Evolutionary conservation across 2,888 invertebrate species (phyloP).

Genomic region (Diplazon laetatorius): DNA sequence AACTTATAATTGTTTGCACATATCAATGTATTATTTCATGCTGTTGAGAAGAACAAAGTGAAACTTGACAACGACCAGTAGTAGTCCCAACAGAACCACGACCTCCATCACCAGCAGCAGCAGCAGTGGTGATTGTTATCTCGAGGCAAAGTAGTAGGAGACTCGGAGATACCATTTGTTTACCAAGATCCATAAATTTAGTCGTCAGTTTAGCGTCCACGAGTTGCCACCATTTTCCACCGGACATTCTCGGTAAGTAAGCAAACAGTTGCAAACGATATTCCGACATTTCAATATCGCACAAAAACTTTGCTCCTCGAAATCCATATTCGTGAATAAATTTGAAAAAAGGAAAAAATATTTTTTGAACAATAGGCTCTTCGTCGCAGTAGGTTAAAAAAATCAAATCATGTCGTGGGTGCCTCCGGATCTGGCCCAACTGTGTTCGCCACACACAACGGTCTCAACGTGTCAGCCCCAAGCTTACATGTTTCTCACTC

Average conservation of each 20-base stretch:
- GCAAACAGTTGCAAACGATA: no score
- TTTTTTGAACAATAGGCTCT: no score
- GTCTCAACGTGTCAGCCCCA: constrained; percentile 86
- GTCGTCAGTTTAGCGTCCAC: neutral
- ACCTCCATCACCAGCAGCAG: neutral
- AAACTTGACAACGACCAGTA: no score
- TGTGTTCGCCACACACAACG: constrained; percentile 84
- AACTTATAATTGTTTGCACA: neutral
- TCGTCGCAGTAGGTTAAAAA: constrained; percentile 1
- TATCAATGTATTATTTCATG: neutral
- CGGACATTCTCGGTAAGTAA: constrained; percentile 18
- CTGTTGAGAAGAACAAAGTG: neutral
- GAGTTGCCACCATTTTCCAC: neutral
- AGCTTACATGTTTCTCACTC: constrained; percentile 85
- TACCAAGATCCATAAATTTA: constrained; percentile 26
- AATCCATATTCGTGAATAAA: no score
- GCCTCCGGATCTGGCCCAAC: constrained; percentile 84
- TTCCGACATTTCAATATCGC: no score
- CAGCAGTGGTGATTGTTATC: constrained; percentile 1
- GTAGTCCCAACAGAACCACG: no score
- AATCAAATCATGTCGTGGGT: constrained; percentile 84
- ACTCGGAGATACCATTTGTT: constrained; percentile 23
- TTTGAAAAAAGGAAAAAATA: no score
- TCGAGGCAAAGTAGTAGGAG: constrained; percentile 2
- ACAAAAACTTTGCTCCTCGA: no score